phyloP scores from a whole-genome alignment of 2,888 invertebrate genomes.

The Dromius quadrimaculatus region DNA sequence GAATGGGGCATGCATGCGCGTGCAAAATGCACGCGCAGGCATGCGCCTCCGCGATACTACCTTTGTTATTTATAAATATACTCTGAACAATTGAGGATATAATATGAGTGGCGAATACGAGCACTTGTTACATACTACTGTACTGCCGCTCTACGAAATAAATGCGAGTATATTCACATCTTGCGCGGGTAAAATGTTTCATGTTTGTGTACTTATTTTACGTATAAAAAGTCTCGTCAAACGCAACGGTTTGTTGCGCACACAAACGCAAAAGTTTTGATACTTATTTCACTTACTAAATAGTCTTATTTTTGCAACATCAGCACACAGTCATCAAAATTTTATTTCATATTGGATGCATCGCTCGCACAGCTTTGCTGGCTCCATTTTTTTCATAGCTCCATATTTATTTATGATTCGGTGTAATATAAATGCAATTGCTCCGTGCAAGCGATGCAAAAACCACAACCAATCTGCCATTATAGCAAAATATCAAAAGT shows the following conservation, averaged over 20 bases:
- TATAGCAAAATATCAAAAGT: too few relatives aligned
- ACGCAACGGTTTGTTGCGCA: conserved; percentile 20
- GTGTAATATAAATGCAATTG: too few relatives aligned
- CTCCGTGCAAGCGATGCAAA: too few relatives aligned
- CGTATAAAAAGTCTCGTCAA: conserved; percentile 49
- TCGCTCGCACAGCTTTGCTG: too few relatives aligned
- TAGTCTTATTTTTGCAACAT: conserved; percentile 22
- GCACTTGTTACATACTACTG: conserved; percentile 45
- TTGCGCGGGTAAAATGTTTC: conserved; percentile 45
- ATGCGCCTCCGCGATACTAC: conserved; percentile 40
- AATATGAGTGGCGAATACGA: conserved; percentile 48
- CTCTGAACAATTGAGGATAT: conserved; percentile 50
- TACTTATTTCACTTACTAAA: conserved; percentile 20
- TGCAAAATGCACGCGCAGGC: conserved; percentile 15
- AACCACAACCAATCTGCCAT: too few relatives aligned
- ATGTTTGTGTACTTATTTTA: conserved; percentile 46
- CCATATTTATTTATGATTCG: too few relatives aligned
- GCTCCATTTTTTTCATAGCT: too few relatives aligned
- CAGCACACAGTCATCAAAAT: too few relatives aligned
- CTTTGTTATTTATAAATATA: conserved; percentile 48
- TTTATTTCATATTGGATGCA: too few relatives aligned
- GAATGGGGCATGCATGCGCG: conserved; percentile 31
- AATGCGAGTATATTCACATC: conserved; percentile 50
- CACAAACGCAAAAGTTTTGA: conserved; percentile 20
- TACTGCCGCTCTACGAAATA: conserved; percentile 46